Base-by-base conservation (phyloP, 2,113 vertebrate species). In the Malurus melanocephalus region DNA sequence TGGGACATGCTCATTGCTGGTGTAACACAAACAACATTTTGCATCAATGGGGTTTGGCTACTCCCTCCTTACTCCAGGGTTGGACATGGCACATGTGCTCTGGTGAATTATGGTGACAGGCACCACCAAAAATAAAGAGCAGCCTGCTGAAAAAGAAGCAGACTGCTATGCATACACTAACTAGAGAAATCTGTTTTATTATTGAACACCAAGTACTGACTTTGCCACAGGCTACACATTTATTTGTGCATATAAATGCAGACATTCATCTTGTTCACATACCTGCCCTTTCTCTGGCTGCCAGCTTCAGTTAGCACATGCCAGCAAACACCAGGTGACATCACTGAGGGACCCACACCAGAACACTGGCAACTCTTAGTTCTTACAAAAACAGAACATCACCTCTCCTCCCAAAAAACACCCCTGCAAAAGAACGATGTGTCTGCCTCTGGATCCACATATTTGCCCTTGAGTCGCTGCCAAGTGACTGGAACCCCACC, bases 181-280 rank as follows among this genome's bases (percentile, higher is more conserved):
- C 59, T 84, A 75, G 66, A 76, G 91, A 51, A 85, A 87, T 53
- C 38, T 76, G 46, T 33, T 55, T 95, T 93, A 66, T 55, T 90
- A 90, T 0, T 79, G 84, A 89, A 51, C 78, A 55, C 13, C 43
- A 65, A 55, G 62, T 78, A 61, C 59, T 87, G 84, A 91, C 85
- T 94, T 94, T 93, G 93, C 94, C 92, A 93, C 66, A 65, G 92
- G 94, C 84, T 76, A 88, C 2, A 20, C n/a, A 35, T 59, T 30
- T 84, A 72, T 79, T 68, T 79, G 32, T 55, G 78, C 43, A 76
- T 30, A 75, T 45, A 75, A 90, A 90, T 46, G 56, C 86, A 91
- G 85, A 85, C 76, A 40, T 27, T 67, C 60, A 40, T 73, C 92
- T 45, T n/a, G 61, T 11, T 7, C 80, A 49, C 61, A 14, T 28